Conservation (phyloP, 2,113 vertebrate genomes). For the Prunella fulvescens region DNA sequence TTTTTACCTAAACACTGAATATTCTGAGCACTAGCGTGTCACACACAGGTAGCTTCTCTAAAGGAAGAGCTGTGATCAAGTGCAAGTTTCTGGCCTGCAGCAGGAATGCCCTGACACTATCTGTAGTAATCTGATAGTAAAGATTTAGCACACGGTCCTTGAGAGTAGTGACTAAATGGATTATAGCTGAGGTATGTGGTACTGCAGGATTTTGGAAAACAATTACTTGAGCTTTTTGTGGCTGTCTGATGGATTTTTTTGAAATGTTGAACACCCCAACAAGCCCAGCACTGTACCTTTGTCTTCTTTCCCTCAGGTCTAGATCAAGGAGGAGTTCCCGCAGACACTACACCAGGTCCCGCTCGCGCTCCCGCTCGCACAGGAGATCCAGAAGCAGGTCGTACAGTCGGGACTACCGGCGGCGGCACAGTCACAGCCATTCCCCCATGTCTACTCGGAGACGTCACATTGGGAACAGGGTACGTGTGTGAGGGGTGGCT, state of each 20-base stretch:
- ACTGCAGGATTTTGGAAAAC: neutral
- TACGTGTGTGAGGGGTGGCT: constrained; percentile 35
- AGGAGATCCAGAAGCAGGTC: constrained; percentile 88
- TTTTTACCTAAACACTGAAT: neutral
- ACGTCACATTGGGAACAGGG: constrained; percentile 91
- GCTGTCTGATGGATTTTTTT: neutral
- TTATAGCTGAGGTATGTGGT: neutral
- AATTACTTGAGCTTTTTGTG: neutral
- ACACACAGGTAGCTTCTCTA: neutral
- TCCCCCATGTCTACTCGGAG: constrained; percentile 96
- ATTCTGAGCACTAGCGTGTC: neutral
- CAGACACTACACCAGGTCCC: constrained; percentile 86
- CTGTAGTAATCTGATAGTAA: neutral
- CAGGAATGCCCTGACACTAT: neutral
- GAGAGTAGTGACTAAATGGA: neutral
- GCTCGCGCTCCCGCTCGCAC: constrained; percentile 88
- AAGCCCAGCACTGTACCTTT: neutral
- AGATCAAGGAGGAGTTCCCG: constrained; percentile 90
- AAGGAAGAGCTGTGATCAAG: neutral
- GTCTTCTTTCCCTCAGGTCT: constrained; percentile 70
- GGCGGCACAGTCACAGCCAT: constrained; percentile 88
- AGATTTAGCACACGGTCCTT: neutral
- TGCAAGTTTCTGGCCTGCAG: neutral
- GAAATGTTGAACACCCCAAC: neutral
- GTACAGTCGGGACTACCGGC: constrained; percentile 88